These are phyloP conservation scores for Turnix velox DNA, from an alignment of 2,113 vertebrate genomes.

Conservation along the genomic window DNA sequence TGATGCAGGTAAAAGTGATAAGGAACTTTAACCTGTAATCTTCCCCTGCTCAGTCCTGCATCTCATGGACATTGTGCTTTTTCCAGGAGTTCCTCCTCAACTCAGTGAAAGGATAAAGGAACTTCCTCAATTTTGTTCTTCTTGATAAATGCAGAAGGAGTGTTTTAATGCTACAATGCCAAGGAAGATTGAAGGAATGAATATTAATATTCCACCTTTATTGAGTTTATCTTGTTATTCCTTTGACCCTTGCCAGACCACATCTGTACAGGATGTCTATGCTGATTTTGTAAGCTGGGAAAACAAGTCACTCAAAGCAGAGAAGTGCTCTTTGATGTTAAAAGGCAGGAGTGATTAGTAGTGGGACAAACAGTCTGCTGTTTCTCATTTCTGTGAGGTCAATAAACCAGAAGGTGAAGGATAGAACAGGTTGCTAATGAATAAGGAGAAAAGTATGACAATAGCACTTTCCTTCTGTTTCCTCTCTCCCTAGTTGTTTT, in stretches of 20 bases:
- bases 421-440: background rate
- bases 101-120: background rate
- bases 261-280: background rate
- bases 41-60: background rate
- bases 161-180: background rate
- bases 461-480: background rate
- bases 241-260: background rate
- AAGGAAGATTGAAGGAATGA: background rate
- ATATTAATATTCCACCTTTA: background rate
- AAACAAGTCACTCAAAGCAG: background rate
- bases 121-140: background rate
- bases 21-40: background rate
- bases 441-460: background rate
- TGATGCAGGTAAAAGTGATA: background rate
- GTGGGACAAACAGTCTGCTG: background rate
- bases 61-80: background rate
- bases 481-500: background rate
- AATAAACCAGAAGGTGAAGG: background rate
- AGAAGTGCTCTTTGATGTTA: background rate
- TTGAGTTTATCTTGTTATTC: background rate
- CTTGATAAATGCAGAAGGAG: background rate
- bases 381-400: background rate
- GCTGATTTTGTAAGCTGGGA: rapidly evolving
- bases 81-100: background rate
- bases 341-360: too few relatives aligned